A percentile compares a stretch with the other conserved stretches of the same genome.
These are phyloP conservation scores for Apoderus coryli DNA, from an alignment of 2,888 invertebrate genomes.

Conservation along the genomic window DNA sequence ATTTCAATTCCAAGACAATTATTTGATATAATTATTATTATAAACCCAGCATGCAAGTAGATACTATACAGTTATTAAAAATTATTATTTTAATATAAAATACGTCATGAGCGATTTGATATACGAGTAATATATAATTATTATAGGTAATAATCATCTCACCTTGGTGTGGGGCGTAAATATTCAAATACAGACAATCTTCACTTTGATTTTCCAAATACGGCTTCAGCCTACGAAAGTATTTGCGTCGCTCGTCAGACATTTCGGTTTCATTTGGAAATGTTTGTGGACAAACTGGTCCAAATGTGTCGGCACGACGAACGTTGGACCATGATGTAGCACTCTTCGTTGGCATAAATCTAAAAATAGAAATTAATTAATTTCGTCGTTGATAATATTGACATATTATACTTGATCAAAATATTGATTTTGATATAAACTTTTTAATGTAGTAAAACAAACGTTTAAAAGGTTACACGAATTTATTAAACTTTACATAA, in stretches of 20 bases:
- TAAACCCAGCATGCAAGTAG: no score
- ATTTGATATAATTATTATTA: no score
- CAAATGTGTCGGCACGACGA: constrained; percentile 52
- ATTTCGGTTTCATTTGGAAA: constrained; percentile 53
- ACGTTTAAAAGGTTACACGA: no score
- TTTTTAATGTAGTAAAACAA: no score
- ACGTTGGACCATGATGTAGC: constrained; percentile 68
- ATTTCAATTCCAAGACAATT: no score
- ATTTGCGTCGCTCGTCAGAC: constrained; percentile 50
- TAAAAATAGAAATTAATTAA: constrained; percentile 27
- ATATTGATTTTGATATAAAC: background rate
- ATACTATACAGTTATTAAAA: no score
- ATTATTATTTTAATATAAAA: no score
- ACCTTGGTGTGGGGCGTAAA: constrained; percentile 81
- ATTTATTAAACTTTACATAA: no score
- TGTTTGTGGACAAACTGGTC: constrained; percentile 77
- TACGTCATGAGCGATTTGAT: no score
- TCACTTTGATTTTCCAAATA: constrained; percentile 58
- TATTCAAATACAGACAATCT: constrained; percentile 85
- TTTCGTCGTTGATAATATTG: background rate
- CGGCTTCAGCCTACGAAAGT: constrained; percentile 56
- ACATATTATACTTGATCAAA: background rate
- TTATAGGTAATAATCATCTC: no score
- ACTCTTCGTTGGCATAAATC: constrained; percentile 44
- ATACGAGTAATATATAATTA: no score